Evolutionary conservation across 2,113 vertebrate species (phyloP).

Genomic region (Vireo altiloquus): DNA sequence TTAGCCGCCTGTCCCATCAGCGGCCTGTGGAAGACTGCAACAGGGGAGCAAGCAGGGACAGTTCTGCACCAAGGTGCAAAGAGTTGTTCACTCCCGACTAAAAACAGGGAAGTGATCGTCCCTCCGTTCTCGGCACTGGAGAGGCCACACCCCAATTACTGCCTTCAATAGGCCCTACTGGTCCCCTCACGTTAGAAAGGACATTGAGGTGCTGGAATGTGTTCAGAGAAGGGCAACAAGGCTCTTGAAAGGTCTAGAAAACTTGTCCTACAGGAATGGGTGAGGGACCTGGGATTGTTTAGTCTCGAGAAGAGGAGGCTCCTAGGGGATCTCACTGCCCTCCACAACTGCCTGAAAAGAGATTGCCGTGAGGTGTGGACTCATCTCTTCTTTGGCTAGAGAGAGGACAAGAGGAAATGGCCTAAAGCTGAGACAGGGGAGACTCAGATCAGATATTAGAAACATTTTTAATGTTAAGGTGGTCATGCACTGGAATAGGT

Average conservation of each 20-base stretch:
- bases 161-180: not conserved
- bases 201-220: not conserved
- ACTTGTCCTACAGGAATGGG: not conserved
- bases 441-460: not conserved
- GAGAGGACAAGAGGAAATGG: not conserved
- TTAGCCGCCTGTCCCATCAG: not conserved
- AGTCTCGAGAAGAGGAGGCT: not conserved
- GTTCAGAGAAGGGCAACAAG: not conserved
- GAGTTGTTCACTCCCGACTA: not conserved
- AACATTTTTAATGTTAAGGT: not conserved
- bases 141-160: not conserved
- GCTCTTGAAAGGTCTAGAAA: not conserved
- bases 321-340: accelerated
- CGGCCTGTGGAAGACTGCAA: no score
- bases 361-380: not conserved
- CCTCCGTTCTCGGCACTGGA: not conserved
- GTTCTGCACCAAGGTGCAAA: not conserved
- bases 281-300: not conserved
- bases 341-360: not conserved
- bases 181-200: not conserved
- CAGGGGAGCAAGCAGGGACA: not conserved
- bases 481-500: not conserved
- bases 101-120: no score
- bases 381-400: not conserved
- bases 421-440: not conserved